Base-by-base conservation (phyloP, 2,888 invertebrate genomes). In the Julus scanicus region DNA sequence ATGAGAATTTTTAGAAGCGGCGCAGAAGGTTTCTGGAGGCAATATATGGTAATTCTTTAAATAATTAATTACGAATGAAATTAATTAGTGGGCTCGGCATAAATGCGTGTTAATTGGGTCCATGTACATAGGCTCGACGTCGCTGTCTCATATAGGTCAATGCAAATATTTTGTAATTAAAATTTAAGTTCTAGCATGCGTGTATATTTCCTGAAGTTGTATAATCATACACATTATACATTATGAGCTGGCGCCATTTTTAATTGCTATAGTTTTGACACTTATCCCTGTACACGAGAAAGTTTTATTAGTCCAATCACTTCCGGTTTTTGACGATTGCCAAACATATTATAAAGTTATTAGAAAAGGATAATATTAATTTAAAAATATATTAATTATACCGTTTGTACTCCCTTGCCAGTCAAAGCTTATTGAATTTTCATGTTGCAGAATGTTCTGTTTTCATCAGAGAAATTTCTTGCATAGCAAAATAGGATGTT, bases 21-120 rank as follows among this genome's bases (percentile, higher is more conserved):
- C 37, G 80, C 80, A 80, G n/a, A 71, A 20, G 80, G 80, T 80
- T 80, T 80, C 80, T 37, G 80, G 29, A 80, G 20, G 80, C 80
- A 80, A 80, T 80, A 80, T 29, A 71, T 37, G 80, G 11, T 37
- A 80, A 37, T 9, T 1, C 37, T 13, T 9, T 80, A 80, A 80
- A 80, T 80, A 80, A 80, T 80, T 80, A 80, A 80, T 80, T 80
- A 37, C 80, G 80, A 80, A 37, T 80, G 80, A 80, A 80, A 80
- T 80, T 80, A 80, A 80, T 80, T 80, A 9, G 37, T 37, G 80
- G 80, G 80, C 80, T 80, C 80, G 29, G 29, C 80, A 37, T 80
- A 37, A 80, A 80, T 80, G 80, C 80, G 37, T 80, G 80, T 80
- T 80, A 80, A 80, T 80, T 80, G 80, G 80, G 71, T 71, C 80